Evolutionary conservation across 2,113 vertebrate species (phyloP).

Genomic region (Crotalus viridis): DNA sequence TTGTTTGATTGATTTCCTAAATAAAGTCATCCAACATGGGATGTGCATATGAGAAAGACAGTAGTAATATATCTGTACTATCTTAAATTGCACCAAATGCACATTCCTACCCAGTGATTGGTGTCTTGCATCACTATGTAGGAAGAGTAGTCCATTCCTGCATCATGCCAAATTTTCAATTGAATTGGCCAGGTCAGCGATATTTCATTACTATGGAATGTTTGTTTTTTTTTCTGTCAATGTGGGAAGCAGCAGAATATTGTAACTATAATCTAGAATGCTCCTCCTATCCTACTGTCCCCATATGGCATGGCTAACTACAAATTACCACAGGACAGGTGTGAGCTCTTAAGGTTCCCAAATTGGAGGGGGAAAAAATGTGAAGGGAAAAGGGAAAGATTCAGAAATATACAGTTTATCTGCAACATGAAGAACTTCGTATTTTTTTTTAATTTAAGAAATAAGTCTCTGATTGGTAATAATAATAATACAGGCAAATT

Average conservation of each 20-base stretch:
- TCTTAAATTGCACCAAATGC: neutral
- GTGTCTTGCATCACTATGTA: neutral
- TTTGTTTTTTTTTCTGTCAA: neutral
- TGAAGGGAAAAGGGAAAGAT: neutral
- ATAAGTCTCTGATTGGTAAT: neutral
- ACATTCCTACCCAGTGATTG: neutral
- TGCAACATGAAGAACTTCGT: neutral
- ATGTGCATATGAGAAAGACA: neutral
- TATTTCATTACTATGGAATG: neutral
- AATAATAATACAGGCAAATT: neutral
- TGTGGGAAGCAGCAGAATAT: neutral
- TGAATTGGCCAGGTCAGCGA: neutral
- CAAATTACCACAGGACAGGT: neutral
- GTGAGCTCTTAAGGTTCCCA: neutral
- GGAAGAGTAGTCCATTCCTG: neutral
- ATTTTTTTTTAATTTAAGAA: neutral
- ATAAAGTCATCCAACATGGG: neutral
- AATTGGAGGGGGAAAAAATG: accelerated
- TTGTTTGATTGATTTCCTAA: neutral
- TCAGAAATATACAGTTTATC: neutral
- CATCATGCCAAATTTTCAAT: neutral
- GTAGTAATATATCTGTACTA: neutral
- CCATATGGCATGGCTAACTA: neutral
- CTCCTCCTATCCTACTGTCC: neutral
- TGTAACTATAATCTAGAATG: accelerated